Percentiles rank a stretch among this genome's conserved stretches.
Evolutionary conservation across 2,888 invertebrate species (phyloP).

Genomic region (Pollenia angustigena): DNA sequence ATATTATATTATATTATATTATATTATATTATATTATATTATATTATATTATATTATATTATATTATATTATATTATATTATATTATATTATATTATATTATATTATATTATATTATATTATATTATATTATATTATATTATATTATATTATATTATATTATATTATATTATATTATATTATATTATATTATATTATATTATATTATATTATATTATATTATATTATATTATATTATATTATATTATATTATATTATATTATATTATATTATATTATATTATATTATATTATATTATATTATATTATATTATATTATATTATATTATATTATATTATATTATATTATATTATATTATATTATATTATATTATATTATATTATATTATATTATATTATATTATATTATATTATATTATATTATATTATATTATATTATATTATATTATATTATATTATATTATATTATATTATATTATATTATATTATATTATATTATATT

Average conservation of each 20-base stretch:
- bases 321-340: too few species aligned
- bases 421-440: too few species aligned
- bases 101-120: constrained; percentile 31
- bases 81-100: constrained; percentile 34
- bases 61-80: constrained; percentile 37
- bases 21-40: constrained; percentile 6
- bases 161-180: not conserved
- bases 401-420: too few species aligned
- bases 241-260: not conserved
- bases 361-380: too few species aligned
- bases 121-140: constrained; percentile 3
- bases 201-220: constrained; percentile 9
- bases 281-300: too few species aligned
- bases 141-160: not conserved
- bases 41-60: constrained; percentile 30
- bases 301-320: too few species aligned
- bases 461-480: too few species aligned
- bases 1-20: too few species aligned
- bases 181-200: not conserved
- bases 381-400: too few species aligned
- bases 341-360: too few species aligned
- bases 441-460: too few species aligned
- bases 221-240: not conserved
- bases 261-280: not conserved
- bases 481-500: too few species aligned